Base-by-base conservation (phyloP, 2,113 vertebrate genomes). In the Phocoena phocoena region DNA sequence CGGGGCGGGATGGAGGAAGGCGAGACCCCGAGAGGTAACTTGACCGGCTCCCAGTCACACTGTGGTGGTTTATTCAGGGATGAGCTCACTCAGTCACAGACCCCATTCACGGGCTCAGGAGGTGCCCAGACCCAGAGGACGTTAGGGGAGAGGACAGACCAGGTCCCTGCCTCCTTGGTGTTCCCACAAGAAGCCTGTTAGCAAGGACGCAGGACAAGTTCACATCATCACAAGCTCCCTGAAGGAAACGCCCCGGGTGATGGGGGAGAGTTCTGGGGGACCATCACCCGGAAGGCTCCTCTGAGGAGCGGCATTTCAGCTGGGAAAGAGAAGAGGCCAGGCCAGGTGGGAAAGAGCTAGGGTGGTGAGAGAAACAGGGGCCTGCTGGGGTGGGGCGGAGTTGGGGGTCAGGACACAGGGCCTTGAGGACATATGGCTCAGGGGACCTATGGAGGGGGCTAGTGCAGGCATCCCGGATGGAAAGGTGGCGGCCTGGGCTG, bases 321-420 rank as follows among this genome's bases (percentile, higher is more conserved):
- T 68, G 70, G 55, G 47, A 20, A 58, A 53, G 0, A 23, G 36
- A n/a, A 41, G 12, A 41, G 28, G 68, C 44, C 17, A 62, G 85
- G 62, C 17, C 10, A 11, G 55, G 47, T 26, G 70, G 71, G 62
- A 10, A 63, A 50, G 41, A 71, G 68, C 50, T 8, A 3, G 25
- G 44, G 36, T 53, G 55, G 31, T 41, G 80, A 60, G 20, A 65
- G 18, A 58, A 10, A 38, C 15, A 6, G 62, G 79, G 9, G 3
- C 28, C 28, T 13, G 11, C 73, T 62, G 41, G 36, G 3, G 0
- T 2, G 9, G n/a, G 9, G 2, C 21, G 3, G 13, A 25, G 23
- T 2, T 55, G 47, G 4, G n/a, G 68, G 4, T 26, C n/a, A 86
- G 70, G 76, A 68, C 14, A 12, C 20, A 74, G 68, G 50, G 2